Evolutionary conservation across 30 jellyfish, hydroid and myxozoan genomes (phyloP).

Genomic region (Haliclystus octoradiatus): DNA sequence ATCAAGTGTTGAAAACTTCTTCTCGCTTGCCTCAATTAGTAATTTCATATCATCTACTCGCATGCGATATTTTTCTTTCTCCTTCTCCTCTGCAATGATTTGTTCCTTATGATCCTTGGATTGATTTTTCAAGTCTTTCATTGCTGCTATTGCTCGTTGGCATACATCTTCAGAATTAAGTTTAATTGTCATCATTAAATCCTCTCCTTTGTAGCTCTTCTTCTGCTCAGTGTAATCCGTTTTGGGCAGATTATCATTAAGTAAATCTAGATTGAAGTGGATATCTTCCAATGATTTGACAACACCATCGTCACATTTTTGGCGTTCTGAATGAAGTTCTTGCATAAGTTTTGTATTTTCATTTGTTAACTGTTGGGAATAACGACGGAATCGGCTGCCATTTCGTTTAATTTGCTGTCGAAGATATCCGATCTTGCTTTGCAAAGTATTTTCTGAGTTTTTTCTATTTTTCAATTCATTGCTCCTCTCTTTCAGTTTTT

Average conservation of each 20-base stretch:
- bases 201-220: background rate
- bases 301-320: background rate
- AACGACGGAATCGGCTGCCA: background rate
- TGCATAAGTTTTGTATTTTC: background rate
- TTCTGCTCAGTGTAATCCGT: background rate
- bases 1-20: background rate
- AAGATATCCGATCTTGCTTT: background rate
- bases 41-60: constrained; percentile 11
- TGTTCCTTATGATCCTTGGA: constrained; percentile 55
- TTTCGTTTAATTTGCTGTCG: background rate
- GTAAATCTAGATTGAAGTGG: background rate
- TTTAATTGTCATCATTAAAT: background rate
- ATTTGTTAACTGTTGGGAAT: background rate
- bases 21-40: background rate
- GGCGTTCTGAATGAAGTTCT: background rate
- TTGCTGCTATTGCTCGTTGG: background rate
- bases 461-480: constrained; percentile 3
- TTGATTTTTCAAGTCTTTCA: background rate
- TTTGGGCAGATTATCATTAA: background rate
- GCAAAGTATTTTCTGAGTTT: background rate
- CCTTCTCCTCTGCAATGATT: constrained; percentile 13
- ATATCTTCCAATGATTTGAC: background rate
- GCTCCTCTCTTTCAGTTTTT: constrained; percentile 1
- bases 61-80: constrained; percentile 8
- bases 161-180: background rate